phyloP scores from a whole-genome alignment of 2,888 invertebrate species.

The Chrysomela aeneicollis region DNA sequence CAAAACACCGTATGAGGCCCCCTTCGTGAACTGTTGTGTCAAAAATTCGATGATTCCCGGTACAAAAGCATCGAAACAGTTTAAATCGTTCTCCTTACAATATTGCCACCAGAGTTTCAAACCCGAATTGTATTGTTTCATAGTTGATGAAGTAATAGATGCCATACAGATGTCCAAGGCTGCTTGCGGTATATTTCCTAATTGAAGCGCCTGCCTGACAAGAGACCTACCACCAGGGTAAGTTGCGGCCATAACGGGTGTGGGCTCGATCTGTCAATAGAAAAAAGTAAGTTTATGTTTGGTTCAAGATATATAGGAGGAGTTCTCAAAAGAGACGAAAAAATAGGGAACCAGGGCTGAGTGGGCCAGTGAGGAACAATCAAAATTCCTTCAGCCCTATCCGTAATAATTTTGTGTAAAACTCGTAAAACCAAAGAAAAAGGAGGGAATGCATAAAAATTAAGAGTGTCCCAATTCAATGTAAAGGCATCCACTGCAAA shows the following conservation, averaged over 20 bases:
- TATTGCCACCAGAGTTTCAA: slow-evolving; percentile 28
- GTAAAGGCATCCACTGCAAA: slow-evolving; percentile 22
- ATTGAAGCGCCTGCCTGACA: slow-evolving; percentile 16
- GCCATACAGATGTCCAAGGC: slow-evolving; percentile 21
- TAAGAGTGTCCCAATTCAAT: slow-evolving; percentile 9
- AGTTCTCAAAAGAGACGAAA: background rate
- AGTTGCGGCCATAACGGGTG: slow-evolving; percentile 14
- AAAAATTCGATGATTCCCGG: slow-evolving; percentile 19
- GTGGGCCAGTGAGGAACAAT: slow-evolving; percentile 21
- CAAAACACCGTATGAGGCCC: slow-evolving; percentile 22
- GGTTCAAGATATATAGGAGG: background rate
- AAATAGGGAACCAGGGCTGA: slow-evolving; percentile 23
- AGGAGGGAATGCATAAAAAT: slow-evolving; percentile 31
- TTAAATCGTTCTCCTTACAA: slow-evolving; percentile 8
- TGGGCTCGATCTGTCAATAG: slow-evolving; percentile 11
- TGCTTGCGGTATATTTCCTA: background rate
- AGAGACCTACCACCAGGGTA: slow-evolving; percentile 16
- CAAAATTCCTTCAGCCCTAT: slow-evolving; percentile 20
- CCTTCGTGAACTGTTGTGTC: slow-evolving; percentile 18
- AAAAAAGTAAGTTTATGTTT: slow-evolving; percentile 5
- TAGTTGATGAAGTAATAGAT: slow-evolving; percentile 23
- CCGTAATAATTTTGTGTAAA: slow-evolving; percentile 24
- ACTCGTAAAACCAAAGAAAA: slow-evolving; percentile 17
- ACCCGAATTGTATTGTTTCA: slow-evolving; percentile 23
- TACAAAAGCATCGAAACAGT: slow-evolving; percentile 7